A percentile compares a stretch with the other conserved stretches of the same genome.
These are phyloP conservation scores for Syrmaticus mikado DNA, from an alignment of 2,113 vertebrate species.

Conservation along the genomic window DNA sequence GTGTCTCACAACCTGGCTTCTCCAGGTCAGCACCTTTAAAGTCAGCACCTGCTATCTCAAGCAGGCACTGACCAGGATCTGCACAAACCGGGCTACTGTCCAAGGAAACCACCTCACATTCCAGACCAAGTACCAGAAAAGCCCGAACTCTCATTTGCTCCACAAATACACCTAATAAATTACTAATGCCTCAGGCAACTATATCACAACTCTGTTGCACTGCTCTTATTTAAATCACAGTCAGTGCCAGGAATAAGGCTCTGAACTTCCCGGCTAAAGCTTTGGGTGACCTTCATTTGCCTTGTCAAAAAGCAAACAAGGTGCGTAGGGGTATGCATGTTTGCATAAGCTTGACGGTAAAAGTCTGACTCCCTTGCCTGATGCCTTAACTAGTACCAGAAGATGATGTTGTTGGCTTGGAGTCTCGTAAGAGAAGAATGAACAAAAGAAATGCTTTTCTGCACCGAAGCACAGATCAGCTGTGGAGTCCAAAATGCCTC, in stretches of 20 bases:
- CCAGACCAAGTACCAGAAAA: neutral
- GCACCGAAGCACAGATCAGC: neutral
- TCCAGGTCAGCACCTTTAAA: constrained; percentile 7
- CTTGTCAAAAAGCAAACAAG: neutral
- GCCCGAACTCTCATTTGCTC: neutral
- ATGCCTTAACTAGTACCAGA: constrained; percentile 8
- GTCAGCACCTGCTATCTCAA: neutral
- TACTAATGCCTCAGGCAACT: neutral
- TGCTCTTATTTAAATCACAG: neutral
- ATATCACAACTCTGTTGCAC: neutral
- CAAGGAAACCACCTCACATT: neutral
- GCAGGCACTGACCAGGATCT: neutral
- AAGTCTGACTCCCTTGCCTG: neutral
- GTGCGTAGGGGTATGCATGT: accelerated
- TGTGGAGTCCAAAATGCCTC: neutral
- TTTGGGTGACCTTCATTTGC: neutral
- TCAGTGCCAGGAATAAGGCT: neutral
- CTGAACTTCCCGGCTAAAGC: neutral
- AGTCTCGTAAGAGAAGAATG: neutral
- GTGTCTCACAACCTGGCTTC: neutral
- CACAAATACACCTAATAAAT: neutral
- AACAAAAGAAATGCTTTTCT: neutral
- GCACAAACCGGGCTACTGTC: neutral
- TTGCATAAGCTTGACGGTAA: neutral
- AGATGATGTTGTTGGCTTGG: neutral